phyloP scores from a whole-genome alignment of 2,113 vertebrate genomes.

The Calyptomena viridis region DNA sequence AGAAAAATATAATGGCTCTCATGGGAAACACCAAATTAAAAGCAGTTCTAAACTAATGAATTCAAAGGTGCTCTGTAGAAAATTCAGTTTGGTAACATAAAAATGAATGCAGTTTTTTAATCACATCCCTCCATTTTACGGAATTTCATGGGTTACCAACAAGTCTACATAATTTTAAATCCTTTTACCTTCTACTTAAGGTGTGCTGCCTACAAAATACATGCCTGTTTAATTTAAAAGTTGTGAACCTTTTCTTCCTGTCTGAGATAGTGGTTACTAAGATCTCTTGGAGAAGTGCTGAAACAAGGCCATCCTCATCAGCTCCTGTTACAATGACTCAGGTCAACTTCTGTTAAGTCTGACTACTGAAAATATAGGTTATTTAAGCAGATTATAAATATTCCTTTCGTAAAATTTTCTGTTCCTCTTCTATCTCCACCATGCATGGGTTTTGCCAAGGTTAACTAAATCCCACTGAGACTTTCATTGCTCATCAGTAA shows the following conservation, averaged over 20 bases:
- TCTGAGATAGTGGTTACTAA: not conserved
- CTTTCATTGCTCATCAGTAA: not conserved
- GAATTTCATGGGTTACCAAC: slow-evolving; percentile 56
- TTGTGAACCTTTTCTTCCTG: not conserved
- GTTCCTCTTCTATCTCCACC: not conserved
- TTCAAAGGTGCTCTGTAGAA: slow-evolving; percentile 81
- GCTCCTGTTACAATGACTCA: not conserved
- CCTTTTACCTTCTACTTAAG: slow-evolving; percentile 22
- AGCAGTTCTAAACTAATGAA: slow-evolving; percentile 88
- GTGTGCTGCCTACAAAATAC: slow-evolving; percentile 2
- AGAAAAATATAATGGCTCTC: slow-evolving; percentile 89
- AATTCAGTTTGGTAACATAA: slow-evolving; percentile 73
- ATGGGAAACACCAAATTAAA: slow-evolving; percentile 89
- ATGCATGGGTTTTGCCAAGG: accelerated
- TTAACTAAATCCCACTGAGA: not conserved
- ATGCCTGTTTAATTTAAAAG: not conserved
- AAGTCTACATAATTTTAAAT: slow-evolving; percentile 36
- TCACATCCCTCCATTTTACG: slow-evolving; percentile 61
- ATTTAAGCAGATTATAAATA: not conserved
- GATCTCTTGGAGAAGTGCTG: not conserved
- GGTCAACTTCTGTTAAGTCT: not conserved
- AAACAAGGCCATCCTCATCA: not conserved
- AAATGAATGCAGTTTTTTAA: slow-evolving; percentile 70
- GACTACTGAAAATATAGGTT: not conserved
- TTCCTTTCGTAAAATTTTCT: not conserved